Evolutionary conservation across 2,888 invertebrate genomes (phyloP), one percentile per base, ranked within the genome.

Genomic region (Selenia dentaria): DNA sequence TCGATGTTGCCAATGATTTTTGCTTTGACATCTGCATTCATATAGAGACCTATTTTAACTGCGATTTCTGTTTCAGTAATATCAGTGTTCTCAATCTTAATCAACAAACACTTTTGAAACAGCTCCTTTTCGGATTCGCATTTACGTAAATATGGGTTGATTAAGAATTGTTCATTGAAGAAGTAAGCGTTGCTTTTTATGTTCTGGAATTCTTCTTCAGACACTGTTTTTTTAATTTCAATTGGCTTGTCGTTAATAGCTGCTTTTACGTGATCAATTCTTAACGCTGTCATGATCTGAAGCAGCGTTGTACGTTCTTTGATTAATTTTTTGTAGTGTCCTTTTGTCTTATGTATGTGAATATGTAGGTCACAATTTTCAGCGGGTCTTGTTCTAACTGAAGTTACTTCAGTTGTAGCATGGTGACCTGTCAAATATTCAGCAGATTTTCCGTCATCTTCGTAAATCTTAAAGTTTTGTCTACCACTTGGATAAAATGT

Each of bases 371-470:
- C 64, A 2, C 79, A 77, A 9, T 41, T 39, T 36, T 67, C 52
- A 47, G 83, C 75, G 1, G 74, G 64, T 24, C 54, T 41, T 1
- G 82, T 79, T 0, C 76, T 78, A 9, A 43, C 47, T 14, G 75
- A 70, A 25, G 44, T 61, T 10, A 88, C 62, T 38, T 71, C 66
- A 3, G 87, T 87, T 40, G 59, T 67, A 16, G 84, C 82, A 47
- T 61, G 74, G 20, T 67, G 47, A 0, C 69, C 68, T 42, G 74
- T 46, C 41, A 76, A 62, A 61, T 88, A 88, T 43, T 77, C 74
- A 3, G 72, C 54, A 28, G 81, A 70, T 51, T 75, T 68, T 1
- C 88, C 89, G 45, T 90, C 89, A 51, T 90, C 89, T 74, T 90
- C 89, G 54, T 87, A 89, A 41, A 84, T 63, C 38, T 66, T 59